Evolutionary conservation across 2,113 vertebrate species (phyloP).

Genomic region (Thalassarche chlororhynchos): DNA sequence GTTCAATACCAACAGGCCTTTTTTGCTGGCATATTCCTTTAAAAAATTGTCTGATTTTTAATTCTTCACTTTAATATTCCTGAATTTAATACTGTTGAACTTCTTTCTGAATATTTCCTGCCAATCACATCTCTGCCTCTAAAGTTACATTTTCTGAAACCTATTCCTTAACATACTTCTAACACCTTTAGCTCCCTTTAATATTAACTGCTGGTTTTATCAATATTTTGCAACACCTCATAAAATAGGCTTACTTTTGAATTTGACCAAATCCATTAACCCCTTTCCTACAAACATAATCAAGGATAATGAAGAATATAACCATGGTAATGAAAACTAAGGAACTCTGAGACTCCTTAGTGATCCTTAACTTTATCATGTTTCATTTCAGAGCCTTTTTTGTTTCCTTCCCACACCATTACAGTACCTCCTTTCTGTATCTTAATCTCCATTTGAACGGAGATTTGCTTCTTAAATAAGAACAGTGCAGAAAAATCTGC

Average conservation of each 20-base stretch:
- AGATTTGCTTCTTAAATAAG: not conserved
- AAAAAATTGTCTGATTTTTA: not conserved
- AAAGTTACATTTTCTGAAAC: not conserved
- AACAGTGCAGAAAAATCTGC: not conserved
- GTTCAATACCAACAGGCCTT: not conserved
- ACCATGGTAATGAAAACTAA: not conserved
- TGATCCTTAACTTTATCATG: not conserved
- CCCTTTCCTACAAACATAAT: not conserved
- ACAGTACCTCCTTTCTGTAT: not conserved
- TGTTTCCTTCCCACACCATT: not conserved
- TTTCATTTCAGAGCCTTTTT: not conserved
- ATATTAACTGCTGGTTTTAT: not conserved
- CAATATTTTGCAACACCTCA: not conserved
- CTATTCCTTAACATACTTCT: not conserved
- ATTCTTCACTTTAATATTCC: not conserved
- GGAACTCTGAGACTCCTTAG: not conserved
- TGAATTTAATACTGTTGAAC: not conserved
- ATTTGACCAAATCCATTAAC: not conserved
- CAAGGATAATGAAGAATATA: not conserved
- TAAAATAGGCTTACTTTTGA: not conserved
- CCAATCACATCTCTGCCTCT: not conserved
- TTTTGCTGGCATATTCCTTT: not conserved
- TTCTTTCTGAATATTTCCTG: not conserved
- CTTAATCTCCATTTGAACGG: not conserved
- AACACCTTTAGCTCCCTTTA: not conserved